Evolutionary conservation across 2,797 vertebrate genomes (phyloP).

Genomic region (Lacerta viridis): DNA sequence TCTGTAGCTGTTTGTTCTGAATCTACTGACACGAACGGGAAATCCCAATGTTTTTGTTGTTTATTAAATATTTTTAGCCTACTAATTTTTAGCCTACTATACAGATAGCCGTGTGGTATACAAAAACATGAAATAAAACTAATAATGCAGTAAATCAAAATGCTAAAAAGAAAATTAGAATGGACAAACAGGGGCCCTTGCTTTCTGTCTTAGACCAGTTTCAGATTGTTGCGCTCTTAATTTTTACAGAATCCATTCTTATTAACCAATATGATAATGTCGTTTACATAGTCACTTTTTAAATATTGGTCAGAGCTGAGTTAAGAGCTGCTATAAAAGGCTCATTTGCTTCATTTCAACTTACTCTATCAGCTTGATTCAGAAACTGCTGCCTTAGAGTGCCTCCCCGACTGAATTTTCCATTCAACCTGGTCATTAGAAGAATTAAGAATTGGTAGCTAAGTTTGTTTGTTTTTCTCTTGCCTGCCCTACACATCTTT

Average conservation of each 20-base stretch:
- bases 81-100: too few relatives aligned
- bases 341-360: background rate
- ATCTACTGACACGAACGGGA: background rate
- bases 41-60: background rate
- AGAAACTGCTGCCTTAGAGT: background rate
- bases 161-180: too few relatives aligned
- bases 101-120: too few relatives aligned
- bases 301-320: background rate
- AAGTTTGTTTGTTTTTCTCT: background rate
- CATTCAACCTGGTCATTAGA: background rate
- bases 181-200: background rate
- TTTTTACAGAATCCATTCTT: background rate
- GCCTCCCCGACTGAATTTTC: too few relatives aligned
- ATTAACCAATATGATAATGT: background rate
- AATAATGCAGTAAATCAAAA: too few relatives aligned
- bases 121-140: too few relatives aligned
- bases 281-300: background rate
- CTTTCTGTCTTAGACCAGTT: background rate
- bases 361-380: background rate
- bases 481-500: background rate
- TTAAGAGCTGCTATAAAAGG: background rate
- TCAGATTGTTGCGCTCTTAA: background rate
- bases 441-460: background rate
- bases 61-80: too few relatives aligned
- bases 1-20: constrained; percentile 38